A percentile compares a stretch with the other conserved stretches of the same genome.
These are phyloP conservation scores for Reticulitermes speratus DNA, from an alignment of 1,140 invertebrate genomes.

Conservation along the genomic window DNA sequence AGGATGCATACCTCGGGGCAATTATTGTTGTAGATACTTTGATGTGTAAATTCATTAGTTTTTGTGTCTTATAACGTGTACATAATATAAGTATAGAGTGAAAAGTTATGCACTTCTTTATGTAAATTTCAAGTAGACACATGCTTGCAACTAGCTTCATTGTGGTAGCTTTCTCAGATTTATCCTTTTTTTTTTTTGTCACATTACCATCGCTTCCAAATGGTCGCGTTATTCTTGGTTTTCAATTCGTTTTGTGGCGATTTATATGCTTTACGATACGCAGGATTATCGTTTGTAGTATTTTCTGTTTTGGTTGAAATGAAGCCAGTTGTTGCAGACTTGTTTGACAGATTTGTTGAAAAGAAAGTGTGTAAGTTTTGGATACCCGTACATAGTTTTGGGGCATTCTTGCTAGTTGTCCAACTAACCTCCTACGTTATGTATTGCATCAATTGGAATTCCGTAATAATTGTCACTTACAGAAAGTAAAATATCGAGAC, in stretches of 20 bases:
- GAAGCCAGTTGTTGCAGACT: neutral
- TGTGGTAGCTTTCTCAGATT: neutral
- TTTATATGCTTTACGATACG: too few relatives aligned
- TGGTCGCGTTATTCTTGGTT: neutral
- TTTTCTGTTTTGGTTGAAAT: neutral
- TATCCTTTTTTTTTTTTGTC: neutral
- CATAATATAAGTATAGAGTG: slow-evolving; percentile 5
- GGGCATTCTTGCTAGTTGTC: neutral
- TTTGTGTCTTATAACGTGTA: slow-evolving; percentile 7
- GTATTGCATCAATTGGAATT: neutral
- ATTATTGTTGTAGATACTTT: neutral
- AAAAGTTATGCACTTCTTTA: neutral
- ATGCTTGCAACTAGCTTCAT: too few relatives aligned
- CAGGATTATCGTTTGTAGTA: neutral
- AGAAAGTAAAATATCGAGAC: neutral
- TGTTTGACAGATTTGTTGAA: neutral
- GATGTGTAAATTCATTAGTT: neutral
- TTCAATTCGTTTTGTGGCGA: neutral
- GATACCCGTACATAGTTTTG: neutral
- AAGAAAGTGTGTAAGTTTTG: neutral
- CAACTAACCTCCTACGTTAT: neutral
- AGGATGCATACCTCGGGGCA: neutral
- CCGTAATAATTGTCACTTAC: neutral
- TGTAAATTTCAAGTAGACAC: neutral
- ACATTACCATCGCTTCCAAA: neutral